Conservation (phyloP, 2,113 vertebrate genomes). For the Erythrolamprus reginae region DNA sequence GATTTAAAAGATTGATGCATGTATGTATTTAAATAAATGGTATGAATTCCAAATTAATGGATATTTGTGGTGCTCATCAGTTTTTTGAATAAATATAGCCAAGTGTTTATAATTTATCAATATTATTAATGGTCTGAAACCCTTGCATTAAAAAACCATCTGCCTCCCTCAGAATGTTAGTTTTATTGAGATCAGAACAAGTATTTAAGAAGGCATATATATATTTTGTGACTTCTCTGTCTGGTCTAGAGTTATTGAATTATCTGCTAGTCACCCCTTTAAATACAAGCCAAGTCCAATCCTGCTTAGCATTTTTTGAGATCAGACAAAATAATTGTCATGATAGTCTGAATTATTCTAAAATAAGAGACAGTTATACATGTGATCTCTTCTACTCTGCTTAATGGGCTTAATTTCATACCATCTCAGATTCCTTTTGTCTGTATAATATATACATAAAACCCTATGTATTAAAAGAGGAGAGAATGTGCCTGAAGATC, state of each 20-base stretch:
- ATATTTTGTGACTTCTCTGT: background rate
- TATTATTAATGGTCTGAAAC: background rate
- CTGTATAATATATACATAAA: background rate
- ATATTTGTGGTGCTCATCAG: background rate
- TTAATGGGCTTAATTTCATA: background rate
- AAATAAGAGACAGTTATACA: background rate
- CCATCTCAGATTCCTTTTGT: background rate
- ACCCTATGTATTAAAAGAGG: background rate
- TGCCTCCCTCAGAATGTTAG: background rate
- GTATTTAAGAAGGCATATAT: background rate
- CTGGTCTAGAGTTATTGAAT: background rate
- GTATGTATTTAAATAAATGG: background rate
- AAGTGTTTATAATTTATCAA: background rate
- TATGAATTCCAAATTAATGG: background rate
- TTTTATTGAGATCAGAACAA: background rate
- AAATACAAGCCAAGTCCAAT: background rate
- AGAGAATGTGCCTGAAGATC: background rate
- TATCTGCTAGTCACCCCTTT: background rate
- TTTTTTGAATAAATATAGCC: background rate
- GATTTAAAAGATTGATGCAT: background rate
- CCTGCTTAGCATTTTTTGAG: background rate
- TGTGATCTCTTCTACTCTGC: background rate
- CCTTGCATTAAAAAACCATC: background rate
- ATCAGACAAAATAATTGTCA: background rate
- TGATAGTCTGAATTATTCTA: background rate